Evolutionary conservation across 1,140 invertebrate species (phyloP).

Genomic region (Phthorimaea operculella): DNA sequence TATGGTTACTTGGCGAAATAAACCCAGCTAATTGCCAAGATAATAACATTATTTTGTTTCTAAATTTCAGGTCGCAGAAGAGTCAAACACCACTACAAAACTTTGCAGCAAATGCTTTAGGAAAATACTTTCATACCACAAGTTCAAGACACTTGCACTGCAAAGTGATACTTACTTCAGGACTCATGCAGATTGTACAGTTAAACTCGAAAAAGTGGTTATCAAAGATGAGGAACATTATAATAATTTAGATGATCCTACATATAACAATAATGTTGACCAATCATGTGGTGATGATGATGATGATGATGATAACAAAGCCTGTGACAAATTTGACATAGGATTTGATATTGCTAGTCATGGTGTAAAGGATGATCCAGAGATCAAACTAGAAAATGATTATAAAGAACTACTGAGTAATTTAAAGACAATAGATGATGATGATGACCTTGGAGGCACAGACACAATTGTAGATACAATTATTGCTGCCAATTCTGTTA

Average conservation of each 20-base stretch:
- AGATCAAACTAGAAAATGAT: conserved; percentile 4
- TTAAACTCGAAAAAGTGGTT: background rate
- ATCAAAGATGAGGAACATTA: too few species aligned
- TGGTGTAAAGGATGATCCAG: background rate
- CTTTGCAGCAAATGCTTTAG: background rate
- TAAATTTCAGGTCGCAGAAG: background rate
- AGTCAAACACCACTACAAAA: background rate
- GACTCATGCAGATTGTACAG: background rate
- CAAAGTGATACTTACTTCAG: background rate
- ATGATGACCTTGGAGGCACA: too few species aligned
- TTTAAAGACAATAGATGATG: conserved; percentile 45
- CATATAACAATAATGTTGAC: too few species aligned
- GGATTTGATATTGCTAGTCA: too few species aligned
- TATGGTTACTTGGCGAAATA: background rate
- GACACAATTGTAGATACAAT: conserved; percentile 15
- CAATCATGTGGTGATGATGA: too few species aligned
- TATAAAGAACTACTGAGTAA: conserved; percentile 48
- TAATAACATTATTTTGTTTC: background rate
- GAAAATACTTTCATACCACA: background rate
- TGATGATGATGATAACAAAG: too few species aligned
- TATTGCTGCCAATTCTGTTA: conserved; percentile 13
- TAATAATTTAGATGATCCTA: too few species aligned
- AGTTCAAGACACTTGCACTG: background rate
- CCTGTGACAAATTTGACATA: too few species aligned
- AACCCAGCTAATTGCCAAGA: too few species aligned